These are phyloP conservation scores for Corticium candelabrum DNA, from an alignment of 37 sponge, comb jelly and placozoan species.

Conservation along the genomic window DNA sequence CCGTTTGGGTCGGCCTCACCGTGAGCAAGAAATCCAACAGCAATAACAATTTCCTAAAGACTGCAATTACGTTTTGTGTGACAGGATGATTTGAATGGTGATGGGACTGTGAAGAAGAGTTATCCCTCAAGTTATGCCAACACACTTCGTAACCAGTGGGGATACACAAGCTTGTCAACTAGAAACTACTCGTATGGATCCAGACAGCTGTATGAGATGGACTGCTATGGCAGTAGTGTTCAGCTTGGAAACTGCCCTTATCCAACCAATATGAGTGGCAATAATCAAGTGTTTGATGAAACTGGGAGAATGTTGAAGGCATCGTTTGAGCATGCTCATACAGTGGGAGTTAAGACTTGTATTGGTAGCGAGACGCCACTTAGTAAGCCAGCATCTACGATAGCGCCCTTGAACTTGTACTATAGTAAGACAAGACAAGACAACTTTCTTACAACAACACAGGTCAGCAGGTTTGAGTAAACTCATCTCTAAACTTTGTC, in stretches of 20 bases:
- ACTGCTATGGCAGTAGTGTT: conserved; percentile 8
- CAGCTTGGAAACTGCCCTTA: conserved; percentile 10
- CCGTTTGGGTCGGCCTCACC: conserved; percentile 9
- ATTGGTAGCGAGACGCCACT: conserved; percentile 6
- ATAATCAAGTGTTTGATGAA: not conserved
- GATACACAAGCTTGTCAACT: not conserved
- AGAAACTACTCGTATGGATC: conserved; percentile 1
- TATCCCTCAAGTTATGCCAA: conserved; percentile 1
- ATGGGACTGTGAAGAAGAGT: conserved; percentile 7
- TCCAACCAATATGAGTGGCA: not conserved
- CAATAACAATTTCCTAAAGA: too few species aligned
- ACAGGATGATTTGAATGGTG: conserved; percentile 9
- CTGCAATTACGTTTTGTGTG: not conserved
- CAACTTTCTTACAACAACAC: conserved; percentile 2
- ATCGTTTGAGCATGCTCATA: conserved; percentile 1
- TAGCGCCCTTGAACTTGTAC: conserved; percentile 1
- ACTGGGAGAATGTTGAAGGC: conserved; percentile 1
- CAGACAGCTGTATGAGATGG: not conserved
- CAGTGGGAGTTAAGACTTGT: not conserved
- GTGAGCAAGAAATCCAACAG: too few species aligned
- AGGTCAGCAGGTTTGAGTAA: not conserved
- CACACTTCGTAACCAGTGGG: conserved; percentile 5
- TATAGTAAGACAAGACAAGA: not conserved
- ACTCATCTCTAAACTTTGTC: too few species aligned
- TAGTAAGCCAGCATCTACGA: not conserved